Evolutionary conservation across 1,140 invertebrate species (phyloP), one percentile per base, ranked within the genome.

Genomic region (Rhagoletis zephyria): DNA sequence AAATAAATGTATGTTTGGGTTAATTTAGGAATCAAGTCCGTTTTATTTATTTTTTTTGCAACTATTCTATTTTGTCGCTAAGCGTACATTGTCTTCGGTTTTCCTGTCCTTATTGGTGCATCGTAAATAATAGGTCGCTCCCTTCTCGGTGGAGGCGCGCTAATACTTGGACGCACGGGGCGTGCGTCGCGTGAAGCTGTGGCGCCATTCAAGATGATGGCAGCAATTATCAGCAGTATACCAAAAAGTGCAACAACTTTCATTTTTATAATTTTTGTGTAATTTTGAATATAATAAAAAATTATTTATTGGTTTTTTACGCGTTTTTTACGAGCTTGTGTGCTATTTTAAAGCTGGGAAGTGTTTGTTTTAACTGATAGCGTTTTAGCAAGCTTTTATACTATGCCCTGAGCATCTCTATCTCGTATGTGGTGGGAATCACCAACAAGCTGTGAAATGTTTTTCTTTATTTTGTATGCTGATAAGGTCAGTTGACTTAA

Each of bases 81-180:
- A 74, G 87, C 87, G 45, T 70, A 67, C 86, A 65, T 87, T 4
- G 61, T 87, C 40, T 87, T 64, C 48, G 86, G 63, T 10, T 56
- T 67, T 9, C 59, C 59, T 19, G n/a, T 64, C n/a, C 63, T 48
- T 45, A 87, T 56, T 1, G 86, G 86, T 56, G 61, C 60, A 56
- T 87, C 86, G n/a, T 51, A 87, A 67, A 65, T 65, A n/a, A 65
- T 87, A 48, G 86, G 86, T 51, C 86, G 42, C 14, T 87, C 61
- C 42, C 48, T 65, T 14, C 10, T 61, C 19, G 64, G 64, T 87
- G 86, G 86, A 14, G 86, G 86, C 19, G 64, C 64, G 6, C 42
- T 64, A 3, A 51, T 64, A 42, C 86, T 59, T 67, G 86, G 64
- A 51, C 86, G 86, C 51, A 87, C 64, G 4, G 86, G 64, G n/a